Conservation (phyloP, 2,797 vertebrate genomes). For the Macrochelys suwanniensis region DNA sequence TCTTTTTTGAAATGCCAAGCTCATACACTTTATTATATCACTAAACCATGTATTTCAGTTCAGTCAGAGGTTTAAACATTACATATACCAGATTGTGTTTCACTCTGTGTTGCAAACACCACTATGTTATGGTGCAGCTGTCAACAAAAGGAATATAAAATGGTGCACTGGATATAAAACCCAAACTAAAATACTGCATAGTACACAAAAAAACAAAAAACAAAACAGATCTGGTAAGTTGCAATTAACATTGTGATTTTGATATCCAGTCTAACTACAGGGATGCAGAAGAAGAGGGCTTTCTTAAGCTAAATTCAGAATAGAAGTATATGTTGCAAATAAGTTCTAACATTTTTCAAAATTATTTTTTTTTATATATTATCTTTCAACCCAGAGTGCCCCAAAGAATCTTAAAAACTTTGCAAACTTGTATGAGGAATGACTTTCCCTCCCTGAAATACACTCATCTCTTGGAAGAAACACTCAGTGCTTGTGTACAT, state of each 20-base stretch:
- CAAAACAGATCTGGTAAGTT: neutral
- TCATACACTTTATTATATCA: conserved; percentile 57
- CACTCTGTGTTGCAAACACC: conserved; percentile 2
- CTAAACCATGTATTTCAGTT: conserved; percentile 64
- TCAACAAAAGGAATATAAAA: conserved; percentile 44
- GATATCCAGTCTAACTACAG: neutral
- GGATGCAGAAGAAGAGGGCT: neutral
- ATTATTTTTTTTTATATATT: neutral
- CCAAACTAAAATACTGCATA: neutral
- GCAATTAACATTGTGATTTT: conserved; percentile 5
- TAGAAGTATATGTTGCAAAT: neutral
- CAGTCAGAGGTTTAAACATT: conserved; percentile 58
- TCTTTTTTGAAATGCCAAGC: conserved; percentile 65
- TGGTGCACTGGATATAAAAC: conserved; percentile 16
- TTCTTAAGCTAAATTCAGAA: neutral
- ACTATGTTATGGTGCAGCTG: conserved; percentile 18
- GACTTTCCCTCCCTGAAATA: neutral
- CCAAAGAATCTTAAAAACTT: neutral
- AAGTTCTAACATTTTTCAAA: neutral
- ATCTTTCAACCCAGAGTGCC: neutral
- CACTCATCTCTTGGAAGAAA: neutral
- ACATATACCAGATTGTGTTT: conserved; percentile 59
- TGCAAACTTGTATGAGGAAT: neutral
- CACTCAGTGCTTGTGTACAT: neutral
- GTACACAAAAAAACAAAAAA: neutral